Evolutionary conservation across 2,113 vertebrate genomes (phyloP).

Genomic region (Buteo buteo): DNA sequence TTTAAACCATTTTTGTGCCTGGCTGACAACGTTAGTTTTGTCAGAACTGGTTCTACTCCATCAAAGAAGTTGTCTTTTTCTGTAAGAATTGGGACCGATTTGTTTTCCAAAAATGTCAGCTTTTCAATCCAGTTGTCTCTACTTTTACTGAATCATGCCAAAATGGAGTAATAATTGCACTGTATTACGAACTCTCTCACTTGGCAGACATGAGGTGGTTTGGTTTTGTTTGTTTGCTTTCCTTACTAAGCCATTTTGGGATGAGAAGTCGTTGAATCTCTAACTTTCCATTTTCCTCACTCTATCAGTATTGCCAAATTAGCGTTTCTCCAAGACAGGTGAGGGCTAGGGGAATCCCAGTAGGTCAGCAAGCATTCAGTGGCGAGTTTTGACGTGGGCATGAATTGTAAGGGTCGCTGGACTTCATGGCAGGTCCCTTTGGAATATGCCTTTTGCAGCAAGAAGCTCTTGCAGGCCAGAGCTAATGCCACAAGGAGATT

Average conservation of each 20-base stretch:
- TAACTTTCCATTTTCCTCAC: background rate
- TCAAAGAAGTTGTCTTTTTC: background rate
- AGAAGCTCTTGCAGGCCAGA: constrained; percentile 1
- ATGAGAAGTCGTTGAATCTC: constrained; percentile 12
- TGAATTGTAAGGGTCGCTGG: background rate
- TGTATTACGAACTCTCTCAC: background rate
- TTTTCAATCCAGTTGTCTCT: background rate
- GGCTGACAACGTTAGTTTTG: background rate
- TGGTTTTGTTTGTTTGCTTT: constrained; percentile 29
- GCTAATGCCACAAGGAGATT: constrained; percentile 7
- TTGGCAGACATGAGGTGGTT: background rate
- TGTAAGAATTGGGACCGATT: background rate
- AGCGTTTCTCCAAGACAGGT: background rate
- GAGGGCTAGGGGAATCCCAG: background rate
- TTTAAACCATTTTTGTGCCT: background rate
- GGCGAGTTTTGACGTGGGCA: background rate
- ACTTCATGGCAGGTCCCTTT: background rate
- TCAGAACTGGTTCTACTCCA: constrained; percentile 7
- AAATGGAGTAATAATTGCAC: constrained; percentile 14
- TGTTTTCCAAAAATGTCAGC: background rate
- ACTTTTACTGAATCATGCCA: constrained; percentile 21
- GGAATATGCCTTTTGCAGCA: constrained; percentile 12
- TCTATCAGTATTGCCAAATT: constrained; percentile 42
- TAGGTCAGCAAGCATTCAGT: background rate
- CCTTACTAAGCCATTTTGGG: constrained; percentile 45